phyloP scores from a whole-genome alignment of 53 echinoderm and acorn worm species.

The Echinometra lucunter region DNA sequence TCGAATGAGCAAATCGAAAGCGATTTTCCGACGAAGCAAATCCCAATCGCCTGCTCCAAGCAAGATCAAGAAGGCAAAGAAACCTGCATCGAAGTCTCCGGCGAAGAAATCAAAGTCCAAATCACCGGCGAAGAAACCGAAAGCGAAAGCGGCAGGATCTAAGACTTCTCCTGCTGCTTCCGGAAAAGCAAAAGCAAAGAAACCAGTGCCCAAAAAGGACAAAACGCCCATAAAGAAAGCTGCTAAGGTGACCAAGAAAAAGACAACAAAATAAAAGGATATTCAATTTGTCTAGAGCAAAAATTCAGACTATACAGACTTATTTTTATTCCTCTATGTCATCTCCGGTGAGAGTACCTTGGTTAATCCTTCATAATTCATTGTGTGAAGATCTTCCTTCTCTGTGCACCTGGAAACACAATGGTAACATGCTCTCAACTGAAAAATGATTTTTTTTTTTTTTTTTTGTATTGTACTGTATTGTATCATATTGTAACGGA shows the following conservation, averaged over 20 bases:
- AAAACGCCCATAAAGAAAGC: conserved; percentile 54
- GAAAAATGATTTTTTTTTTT: too few species aligned
- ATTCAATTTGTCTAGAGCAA: too few species aligned
- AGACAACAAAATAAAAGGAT: neutral
- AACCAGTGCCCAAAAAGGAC: conserved; percentile 2
- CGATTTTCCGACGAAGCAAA: conserved; percentile 71
- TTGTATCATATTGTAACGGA: too few species aligned
- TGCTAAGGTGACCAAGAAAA: conserved; percentile 35
- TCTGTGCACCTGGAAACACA: neutral
- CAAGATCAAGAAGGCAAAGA: conserved; percentile 60
- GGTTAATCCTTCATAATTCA: neutral
- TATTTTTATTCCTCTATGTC: neutral
- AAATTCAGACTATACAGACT: neutral
- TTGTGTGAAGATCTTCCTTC: neutral
- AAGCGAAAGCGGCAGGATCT: neutral
- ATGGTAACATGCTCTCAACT: too few species aligned
- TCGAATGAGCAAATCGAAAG: conserved; percentile 75
- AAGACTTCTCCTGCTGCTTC: neutral
- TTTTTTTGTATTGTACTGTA: too few species aligned
- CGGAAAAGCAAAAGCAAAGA: conserved; percentile 39
- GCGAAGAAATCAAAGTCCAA: conserved; percentile 63
- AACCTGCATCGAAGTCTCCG: conserved; percentile 62
- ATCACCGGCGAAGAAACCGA: conserved; percentile 62
- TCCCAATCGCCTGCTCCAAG: conserved; percentile 76
- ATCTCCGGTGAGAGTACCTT: neutral